Conservation (phyloP, 2,113 vertebrate genomes). For the Macaca fascicularis region T2T-MFA8v1.1 NC_088395.1:72022501-72023000, state of each 20-base stretch:
- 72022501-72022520: not conserved
- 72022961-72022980: constrained; percentile 23
- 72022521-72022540: not conserved
- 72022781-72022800: not conserved
- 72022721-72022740: not conserved
- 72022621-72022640: not conserved
- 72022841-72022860: not conserved
- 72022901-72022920: not conserved
- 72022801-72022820: not conserved
- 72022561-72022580: not conserved
- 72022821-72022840: not conserved
- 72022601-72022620: not conserved
- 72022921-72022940: not conserved
- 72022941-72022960: constrained; percentile 3
- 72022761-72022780: constrained; percentile 4
- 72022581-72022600: not conserved
- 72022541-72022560: not conserved
- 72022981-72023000: not conserved
- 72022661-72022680: not conserved
- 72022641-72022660: not conserved
- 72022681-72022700: not conserved
- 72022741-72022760: not conserved
- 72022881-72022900: constrained; percentile 10
- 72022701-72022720: not conserved
- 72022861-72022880: not conserved